Conservation (phyloP, 2,888 invertebrate genomes). For the Dasysyrphus albostriatus region DNA sequence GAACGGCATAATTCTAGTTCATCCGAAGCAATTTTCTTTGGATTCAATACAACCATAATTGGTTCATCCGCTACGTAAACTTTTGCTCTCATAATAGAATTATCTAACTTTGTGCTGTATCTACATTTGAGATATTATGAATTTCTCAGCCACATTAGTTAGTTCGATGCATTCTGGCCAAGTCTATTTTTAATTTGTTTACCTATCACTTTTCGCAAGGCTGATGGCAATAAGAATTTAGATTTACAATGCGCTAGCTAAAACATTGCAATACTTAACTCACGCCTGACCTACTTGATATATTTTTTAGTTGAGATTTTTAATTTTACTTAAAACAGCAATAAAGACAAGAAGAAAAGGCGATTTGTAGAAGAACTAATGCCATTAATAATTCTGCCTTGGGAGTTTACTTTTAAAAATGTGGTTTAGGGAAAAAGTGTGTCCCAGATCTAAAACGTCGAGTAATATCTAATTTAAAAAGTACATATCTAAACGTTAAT, state of each 20-base stretch:
- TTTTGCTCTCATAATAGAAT: slow-evolving; percentile 48
- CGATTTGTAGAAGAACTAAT: too few species aligned
- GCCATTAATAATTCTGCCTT: too few species aligned
- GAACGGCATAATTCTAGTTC: too few species aligned
- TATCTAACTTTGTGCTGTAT: slow-evolving; percentile 9
- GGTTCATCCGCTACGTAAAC: slow-evolving; percentile 21
- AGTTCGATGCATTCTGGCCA: not conserved
- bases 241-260: slow-evolving; percentile 4
- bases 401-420: too few species aligned
- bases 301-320: not conserved
- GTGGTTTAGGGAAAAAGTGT: too few species aligned
- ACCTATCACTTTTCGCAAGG: slow-evolving; percentile 19
- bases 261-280: slow-evolving; percentile 5
- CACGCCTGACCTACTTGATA: slow-evolving; percentile 14
- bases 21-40: not conserved
- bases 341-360: not conserved
- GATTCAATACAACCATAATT: too few species aligned
- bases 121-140: slow-evolving; percentile 9
- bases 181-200: slow-evolving; percentile 42
- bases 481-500: too few species aligned
- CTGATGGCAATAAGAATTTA: not conserved
- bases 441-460: too few species aligned
- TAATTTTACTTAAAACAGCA: too few species aligned
- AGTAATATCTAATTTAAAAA: too few species aligned
- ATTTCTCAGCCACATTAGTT: slow-evolving; percentile 1